Base-by-base conservation (phyloP, 2,113 vertebrate genomes). In the Epinephelus moara region DNA sequence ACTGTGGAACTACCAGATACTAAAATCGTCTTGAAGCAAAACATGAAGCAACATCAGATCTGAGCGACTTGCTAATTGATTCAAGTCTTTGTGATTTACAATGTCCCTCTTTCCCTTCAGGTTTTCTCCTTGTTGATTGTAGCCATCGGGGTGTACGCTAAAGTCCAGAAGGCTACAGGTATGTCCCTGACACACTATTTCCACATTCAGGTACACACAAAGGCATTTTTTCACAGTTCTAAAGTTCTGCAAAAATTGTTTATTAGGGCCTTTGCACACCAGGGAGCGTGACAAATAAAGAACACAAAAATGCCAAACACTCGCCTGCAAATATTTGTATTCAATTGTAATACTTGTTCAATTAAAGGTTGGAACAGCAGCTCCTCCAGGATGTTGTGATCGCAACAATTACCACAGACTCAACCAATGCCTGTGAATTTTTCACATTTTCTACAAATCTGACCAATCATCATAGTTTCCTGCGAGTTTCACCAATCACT, bases 161-260 rank as follows among this genome's bases (percentile, higher is more conserved):
- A 94, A 86, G 86, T 93, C 77, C 93, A 96, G 85, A 96, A 96
- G 85, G 94, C 95, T 18, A 95, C 95, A 94, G 95, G 95, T 96
- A 91, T 7, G 52, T 30, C 50, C 15, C 30, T 5, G 1, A 23
- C n/a, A 69, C 62, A 62, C 15, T 6, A 45, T 57, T 47, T 15
- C n/a, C n/a, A 25, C 17, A 57, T 45, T 27, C 12, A 45, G 52
- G 6, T 33, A 49, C 13, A 69, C 3, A 61, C 12, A 25, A 37
- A 0, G 3, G 12, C 50, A 8, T 6, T 33, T 53, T 37, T 53
- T 11, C 12, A 49, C 11, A 62, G 33, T 30, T 27, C 27, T 52
- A 1, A 52, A 33, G 47, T 17, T 56, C 33, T 21, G 25, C 27
- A 55, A 9, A 27, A 30, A 15, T 6, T 19, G 23, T 14, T 15